phyloP scores from a whole-genome alignment of 2,113 vertebrate species.

The Urocynchramus pylzowi region DNA sequence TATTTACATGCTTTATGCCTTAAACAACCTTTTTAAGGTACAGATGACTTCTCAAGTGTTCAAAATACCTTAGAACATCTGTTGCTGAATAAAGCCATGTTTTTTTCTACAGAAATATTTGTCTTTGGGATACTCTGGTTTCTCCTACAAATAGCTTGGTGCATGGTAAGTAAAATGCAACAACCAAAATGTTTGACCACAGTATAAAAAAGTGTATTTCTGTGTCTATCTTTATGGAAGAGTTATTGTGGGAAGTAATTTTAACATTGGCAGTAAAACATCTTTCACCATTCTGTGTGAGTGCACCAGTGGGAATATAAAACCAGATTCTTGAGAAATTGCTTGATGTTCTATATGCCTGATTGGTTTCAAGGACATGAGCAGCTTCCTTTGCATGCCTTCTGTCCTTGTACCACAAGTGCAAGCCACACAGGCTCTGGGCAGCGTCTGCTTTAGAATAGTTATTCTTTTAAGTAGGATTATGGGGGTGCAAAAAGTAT shows the following conservation, averaged over 20 bases:
- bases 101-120: constrained; percentile 84
- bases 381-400: not conserved
- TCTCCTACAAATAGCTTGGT: constrained; percentile 86
- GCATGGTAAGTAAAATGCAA: constrained; percentile 80
- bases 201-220: not conserved
- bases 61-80: not conserved
- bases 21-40: not conserved
- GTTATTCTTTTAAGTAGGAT: not conserved
- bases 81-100: not conserved
- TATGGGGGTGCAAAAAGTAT: not conserved
- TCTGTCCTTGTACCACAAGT: not conserved
- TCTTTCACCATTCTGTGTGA: not conserved
- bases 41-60: not conserved
- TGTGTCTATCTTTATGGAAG: not conserved
- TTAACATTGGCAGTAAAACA: not conserved
- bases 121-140: constrained; percentile 96
- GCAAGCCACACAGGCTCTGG: not conserved
- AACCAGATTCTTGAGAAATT: not conserved
- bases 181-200: not conserved
- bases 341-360: not conserved
- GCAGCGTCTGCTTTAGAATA: not conserved
- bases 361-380: not conserved
- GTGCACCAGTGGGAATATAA: not conserved
- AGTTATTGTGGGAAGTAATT: not conserved
- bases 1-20: not conserved